Evolutionary conservation across 2,797 vertebrate genomes (phyloP).

Genomic region (Loriculus beryllinus): DNA sequence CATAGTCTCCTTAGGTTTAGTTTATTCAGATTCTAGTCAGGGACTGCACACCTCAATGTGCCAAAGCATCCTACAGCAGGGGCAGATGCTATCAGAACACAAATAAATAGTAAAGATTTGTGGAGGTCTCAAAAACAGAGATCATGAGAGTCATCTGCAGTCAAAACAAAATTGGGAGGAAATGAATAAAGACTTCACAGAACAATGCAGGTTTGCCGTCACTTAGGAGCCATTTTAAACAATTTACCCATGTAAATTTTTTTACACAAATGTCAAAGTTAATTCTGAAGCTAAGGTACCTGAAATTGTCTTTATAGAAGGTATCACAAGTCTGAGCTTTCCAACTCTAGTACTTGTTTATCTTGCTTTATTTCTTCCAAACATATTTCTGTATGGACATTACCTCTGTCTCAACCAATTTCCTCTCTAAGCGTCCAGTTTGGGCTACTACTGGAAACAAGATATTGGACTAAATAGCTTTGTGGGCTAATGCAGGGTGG

Average conservation of each 20-base stretch:
- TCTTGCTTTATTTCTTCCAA: neutral
- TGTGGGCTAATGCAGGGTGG: neutral
- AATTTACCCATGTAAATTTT: neutral
- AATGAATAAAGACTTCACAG: neutral
- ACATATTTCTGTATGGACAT: neutral
- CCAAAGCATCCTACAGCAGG: accelerated
- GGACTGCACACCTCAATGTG: accelerated
- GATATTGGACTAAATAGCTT: neutral
- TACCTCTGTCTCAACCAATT: neutral
- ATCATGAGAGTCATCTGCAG: neutral
- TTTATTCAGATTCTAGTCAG: too few relatives aligned
- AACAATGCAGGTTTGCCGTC: neutral
- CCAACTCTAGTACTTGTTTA: neutral
- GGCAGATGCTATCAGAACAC: neutral
- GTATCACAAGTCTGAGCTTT: neutral
- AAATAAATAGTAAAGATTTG: too few relatives aligned
- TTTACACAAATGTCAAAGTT: neutral
- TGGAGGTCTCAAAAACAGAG: neutral
- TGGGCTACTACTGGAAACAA: neutral
- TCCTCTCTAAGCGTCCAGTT: neutral
- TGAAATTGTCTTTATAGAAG: neutral
- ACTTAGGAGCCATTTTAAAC: neutral
- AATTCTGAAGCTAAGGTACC: neutral
- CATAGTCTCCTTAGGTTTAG: neutral
- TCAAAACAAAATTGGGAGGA: too few relatives aligned